Conservation (phyloP, 2,113 vertebrate species). For the Myanophis thanlyinensis region DNA sequence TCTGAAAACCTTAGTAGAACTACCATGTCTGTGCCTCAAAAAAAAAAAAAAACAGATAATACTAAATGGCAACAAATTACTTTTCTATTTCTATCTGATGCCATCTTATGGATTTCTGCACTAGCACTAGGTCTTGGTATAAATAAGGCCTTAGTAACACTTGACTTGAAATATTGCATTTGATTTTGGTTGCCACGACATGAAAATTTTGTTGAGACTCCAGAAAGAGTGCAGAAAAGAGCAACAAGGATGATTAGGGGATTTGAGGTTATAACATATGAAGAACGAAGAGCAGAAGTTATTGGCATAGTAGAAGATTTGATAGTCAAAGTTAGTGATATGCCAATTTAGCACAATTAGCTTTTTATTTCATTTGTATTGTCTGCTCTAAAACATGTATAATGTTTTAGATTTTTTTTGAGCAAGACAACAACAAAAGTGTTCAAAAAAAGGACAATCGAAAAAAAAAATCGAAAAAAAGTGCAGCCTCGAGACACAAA, state of each 20-base stretch:
- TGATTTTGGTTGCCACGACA: not conserved
- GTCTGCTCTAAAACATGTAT: not conserved
- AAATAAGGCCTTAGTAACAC: not conserved
- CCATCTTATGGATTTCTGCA: not conserved
- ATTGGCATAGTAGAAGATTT: not conserved
- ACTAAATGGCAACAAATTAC: not conserved
- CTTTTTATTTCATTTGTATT: not conserved
- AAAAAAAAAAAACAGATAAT: too few species aligned
- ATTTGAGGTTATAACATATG: not conserved
- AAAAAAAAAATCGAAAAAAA: too few species aligned
- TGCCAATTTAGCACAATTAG: not conserved
- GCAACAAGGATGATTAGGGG: not conserved
- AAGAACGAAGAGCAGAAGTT: too few species aligned
- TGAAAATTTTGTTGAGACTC: not conserved
- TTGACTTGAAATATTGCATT: not conserved
- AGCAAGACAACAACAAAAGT: not conserved
- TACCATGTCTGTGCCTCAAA: too few species aligned
- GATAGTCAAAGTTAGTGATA: not conserved
- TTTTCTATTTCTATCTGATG: not conserved
- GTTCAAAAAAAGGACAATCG: too few species aligned
- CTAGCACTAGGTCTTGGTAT: not conserved
- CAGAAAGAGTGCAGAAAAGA: not conserved
- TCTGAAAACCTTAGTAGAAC: too few species aligned
- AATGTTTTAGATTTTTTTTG: not conserved
- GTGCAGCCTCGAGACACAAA: too few species aligned